Percentiles rank a stretch among this genome's conserved stretches.
Evolutionary conservation across 2,113 vertebrate genomes (phyloP).

Genomic region (Diadophis punctatus): DNA sequence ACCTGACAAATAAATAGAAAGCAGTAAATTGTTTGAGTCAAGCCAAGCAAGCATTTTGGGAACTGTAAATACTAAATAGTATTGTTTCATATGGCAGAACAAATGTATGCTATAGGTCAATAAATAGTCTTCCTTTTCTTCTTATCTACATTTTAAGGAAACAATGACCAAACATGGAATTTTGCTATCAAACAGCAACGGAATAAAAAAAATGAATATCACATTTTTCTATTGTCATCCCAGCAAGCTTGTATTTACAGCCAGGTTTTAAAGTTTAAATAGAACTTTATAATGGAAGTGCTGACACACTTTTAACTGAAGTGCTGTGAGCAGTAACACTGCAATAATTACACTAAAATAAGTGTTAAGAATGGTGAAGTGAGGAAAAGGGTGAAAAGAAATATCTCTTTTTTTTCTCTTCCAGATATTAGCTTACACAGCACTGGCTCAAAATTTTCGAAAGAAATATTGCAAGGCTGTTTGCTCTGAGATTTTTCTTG

Average conservation of each 20-base stretch:
- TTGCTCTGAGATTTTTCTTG: constrained; percentile 28
- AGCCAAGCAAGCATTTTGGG: no score
- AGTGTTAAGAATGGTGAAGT: constrained; percentile 36
- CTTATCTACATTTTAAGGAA: not conserved
- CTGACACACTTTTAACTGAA: constrained; percentile 44
- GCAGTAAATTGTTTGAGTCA: not conserved
- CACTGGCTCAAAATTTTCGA: constrained; percentile 19
- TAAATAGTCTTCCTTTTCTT: not conserved
- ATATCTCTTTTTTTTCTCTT: constrained; percentile 28
- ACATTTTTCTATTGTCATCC: not conserved
- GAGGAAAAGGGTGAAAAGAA: constrained; percentile 10
- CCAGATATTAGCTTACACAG: constrained; percentile 48
- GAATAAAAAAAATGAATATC: constrained; percentile 5
- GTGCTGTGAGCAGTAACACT: constrained; percentile 42
- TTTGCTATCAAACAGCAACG: not conserved
- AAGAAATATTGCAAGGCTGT: constrained; percentile 44
- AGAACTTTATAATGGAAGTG: constrained; percentile 38
- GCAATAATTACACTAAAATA: constrained; percentile 46
- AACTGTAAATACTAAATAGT: not conserved
- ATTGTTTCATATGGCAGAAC: not conserved
- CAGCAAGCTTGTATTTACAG: constrained; percentile 21
- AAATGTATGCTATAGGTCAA: not conserved
- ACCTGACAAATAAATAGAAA: not conserved
- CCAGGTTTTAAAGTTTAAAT: constrained; percentile 38
- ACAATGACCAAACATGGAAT: constrained; percentile 14